Conservation (phyloP, 2,113 vertebrate genomes). For the Paramisgurnus dabryanus region DNA sequence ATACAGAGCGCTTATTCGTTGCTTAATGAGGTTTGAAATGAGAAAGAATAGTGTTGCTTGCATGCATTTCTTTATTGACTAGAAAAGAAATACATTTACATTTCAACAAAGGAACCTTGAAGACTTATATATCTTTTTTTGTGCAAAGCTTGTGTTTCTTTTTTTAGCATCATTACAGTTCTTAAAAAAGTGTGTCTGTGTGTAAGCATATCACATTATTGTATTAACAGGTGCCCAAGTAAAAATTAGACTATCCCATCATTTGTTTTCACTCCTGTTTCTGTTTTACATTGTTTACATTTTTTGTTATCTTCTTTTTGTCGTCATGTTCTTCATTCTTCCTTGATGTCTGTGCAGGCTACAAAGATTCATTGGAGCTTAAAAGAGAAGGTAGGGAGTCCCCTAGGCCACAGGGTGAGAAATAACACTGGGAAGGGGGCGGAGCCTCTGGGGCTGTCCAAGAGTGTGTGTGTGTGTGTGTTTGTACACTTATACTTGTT, state of each 20-base stretch:
- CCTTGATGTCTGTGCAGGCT: conserved; percentile 74
- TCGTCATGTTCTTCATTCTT: conserved; percentile 56
- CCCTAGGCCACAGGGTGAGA: conserved; percentile 74
- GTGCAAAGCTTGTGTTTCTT: no score
- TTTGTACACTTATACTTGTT: conserved; percentile 14
- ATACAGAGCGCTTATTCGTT: not conserved
- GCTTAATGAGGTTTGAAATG: not conserved
- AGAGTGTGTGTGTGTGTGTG: conserved; percentile 46
- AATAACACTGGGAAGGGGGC: conserved; percentile 50
- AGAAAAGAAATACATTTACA: not conserved
- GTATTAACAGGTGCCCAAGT: not conserved
- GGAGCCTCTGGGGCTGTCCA: conserved; percentile 49
- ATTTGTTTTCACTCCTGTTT: conserved; percentile 50
- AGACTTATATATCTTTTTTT: not conserved
- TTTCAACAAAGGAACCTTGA: not conserved
- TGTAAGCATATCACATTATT: not conserved
- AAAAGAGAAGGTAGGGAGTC: conserved; percentile 78
- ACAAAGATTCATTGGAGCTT: conserved; percentile 78
- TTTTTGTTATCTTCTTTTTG: conserved; percentile 52
- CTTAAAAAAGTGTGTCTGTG: not conserved
- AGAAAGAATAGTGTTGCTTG: not conserved
- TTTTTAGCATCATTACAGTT: not conserved
- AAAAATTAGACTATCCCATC: conserved; percentile 48
- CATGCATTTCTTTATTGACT: not conserved
- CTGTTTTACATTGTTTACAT: conserved; percentile 46